Percentiles rank a stretch among this genome's conserved stretches.
Evolutionary conservation across 2,113 vertebrate genomes (phyloP).

Genomic region (Sula dactylatra): DNA sequence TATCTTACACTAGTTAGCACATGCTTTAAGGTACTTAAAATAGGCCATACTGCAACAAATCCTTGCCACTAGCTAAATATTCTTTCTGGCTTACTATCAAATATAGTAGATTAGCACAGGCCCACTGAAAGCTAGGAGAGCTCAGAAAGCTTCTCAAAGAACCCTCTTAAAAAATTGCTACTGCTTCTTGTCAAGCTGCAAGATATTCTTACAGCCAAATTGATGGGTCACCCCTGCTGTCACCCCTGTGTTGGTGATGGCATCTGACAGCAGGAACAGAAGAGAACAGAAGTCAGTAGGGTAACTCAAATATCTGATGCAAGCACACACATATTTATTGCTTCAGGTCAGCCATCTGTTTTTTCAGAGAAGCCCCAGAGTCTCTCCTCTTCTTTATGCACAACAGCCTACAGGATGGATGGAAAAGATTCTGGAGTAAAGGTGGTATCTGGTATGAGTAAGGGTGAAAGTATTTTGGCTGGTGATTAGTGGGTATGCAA

Average conservation of each 20-base stretch:
- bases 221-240: neutral
- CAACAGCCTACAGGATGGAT: neutral
- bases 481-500: neutral
- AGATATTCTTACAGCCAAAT: neutral
- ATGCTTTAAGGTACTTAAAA: neutral
- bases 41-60: neutral
- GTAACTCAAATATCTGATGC: neutral
- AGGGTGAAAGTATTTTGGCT: conserved; percentile 3
- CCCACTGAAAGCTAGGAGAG: neutral
- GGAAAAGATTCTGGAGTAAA: neutral
- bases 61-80: neutral
- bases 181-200: neutral
- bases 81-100: neutral
- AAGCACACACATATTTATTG: neutral
- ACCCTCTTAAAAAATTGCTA: neutral
- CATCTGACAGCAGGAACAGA: neutral
- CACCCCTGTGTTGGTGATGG: no score
- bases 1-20: neutral
- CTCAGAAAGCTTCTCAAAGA: neutral
- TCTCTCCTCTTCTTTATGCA: neutral
- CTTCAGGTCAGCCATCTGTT: neutral
- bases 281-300: neutral
- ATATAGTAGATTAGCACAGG: neutral
- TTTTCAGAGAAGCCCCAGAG: neutral
- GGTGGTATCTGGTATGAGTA: conserved; percentile 4